phyloP scores from a whole-genome alignment of 2,113 vertebrate species.

The Climacteris rufus region DNA sequence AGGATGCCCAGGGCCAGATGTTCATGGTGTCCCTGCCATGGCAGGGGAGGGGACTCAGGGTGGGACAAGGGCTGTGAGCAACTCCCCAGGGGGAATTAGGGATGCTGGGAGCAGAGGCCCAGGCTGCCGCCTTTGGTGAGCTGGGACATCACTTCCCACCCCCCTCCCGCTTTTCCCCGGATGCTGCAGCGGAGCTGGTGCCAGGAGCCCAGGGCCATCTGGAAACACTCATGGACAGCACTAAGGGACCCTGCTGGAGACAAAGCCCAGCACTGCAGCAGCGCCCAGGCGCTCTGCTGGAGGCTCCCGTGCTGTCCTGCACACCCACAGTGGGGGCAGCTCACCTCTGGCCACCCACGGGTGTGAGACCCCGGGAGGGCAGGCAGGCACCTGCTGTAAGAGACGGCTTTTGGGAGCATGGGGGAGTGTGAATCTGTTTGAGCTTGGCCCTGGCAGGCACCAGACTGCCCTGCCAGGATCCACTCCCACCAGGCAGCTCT shows the following conservation, averaged over 20 bases:
- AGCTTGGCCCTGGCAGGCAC: neutral
- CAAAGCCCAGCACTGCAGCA: neutral
- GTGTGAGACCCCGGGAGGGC: neutral
- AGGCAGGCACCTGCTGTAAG: neutral
- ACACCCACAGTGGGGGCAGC: rapidly evolving
- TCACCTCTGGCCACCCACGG: rapidly evolving
- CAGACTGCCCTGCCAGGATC: neutral
- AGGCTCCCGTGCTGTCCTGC: neutral
- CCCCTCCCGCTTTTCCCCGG: neutral
- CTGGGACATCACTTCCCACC: neutral
- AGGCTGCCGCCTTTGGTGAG: neutral
- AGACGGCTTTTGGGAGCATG: neutral
- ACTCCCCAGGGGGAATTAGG: neutral
- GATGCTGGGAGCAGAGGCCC: neutral
- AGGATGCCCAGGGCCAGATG: neutral
- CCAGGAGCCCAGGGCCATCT: slow-evolving; percentile 7
- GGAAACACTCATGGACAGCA: neutral
- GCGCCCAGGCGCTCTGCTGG: rapidly evolving
- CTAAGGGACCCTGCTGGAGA: neutral
- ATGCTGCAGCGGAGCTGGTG: neutral
- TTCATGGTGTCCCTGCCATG: rapidly evolving
- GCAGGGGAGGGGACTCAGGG: neutral
- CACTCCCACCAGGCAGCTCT: neutral
- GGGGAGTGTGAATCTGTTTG: rapidly evolving
- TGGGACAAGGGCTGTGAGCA: neutral